Evolutionary conservation across 2,797 vertebrate species (phyloP), one percentile per base, ranked within the genome.

Genomic region (Poecile montanus): DNA sequence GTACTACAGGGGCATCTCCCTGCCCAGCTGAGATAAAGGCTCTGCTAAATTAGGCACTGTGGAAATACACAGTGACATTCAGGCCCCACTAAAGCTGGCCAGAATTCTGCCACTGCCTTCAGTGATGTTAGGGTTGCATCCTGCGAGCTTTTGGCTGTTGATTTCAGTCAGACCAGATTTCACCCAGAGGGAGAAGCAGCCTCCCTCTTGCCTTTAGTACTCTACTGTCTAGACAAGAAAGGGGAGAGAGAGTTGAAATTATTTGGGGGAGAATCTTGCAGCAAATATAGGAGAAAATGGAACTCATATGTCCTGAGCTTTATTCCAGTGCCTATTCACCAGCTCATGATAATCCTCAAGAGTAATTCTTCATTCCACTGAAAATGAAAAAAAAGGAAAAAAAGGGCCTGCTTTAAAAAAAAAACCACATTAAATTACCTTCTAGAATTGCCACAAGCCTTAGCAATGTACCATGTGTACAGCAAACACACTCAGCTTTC

Each of bases 111-210:
- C 6, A 4, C 48, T 73, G 88, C 73, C 50, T 85, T 57, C 32
- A 36, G 86, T 71, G 80, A 66, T 85, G 76, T 68, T 56, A 13
- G 40, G 51, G 53, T 36, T 92, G 58, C 68, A 62, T 47, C 66
- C 54, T 70, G 29, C 56, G 38, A 89, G 45, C 10, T 1, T 86
- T 86, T 67, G 82, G 66, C 70, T 86, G 14, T 61, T 86, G 91
- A 67, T 90, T 95, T 89, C 87, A 89, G 58, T 23, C 51, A 78
- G 87, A 75, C 51, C 76, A 88, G 85, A 75, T 92, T 96, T 95
- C 85, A 96, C 71, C 63, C 87, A 79, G 32, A 88, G 83, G 87
- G 76, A 89, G 71, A 88, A 42, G 53, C 62, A 78, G 60, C 51
- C 56, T 40, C 38, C 38, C 38, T 40, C 19, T 70, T 82, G 91